phyloP scores from a whole-genome alignment of 2,113 vertebrate species.

The Mus spicilegus region DNA sequence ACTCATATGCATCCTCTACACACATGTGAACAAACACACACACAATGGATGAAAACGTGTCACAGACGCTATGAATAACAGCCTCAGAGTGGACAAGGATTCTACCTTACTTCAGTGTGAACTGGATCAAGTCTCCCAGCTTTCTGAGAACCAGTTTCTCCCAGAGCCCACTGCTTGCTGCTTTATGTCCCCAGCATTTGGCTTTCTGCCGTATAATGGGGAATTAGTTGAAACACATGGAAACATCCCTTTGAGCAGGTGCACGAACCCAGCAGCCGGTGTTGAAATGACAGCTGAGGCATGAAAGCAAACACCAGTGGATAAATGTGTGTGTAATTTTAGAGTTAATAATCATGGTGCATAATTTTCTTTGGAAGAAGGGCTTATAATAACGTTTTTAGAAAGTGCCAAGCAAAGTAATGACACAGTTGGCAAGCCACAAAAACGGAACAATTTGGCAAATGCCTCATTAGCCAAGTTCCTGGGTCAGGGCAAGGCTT shows the following conservation, averaged over 20 bases:
- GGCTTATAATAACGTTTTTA: constrained; percentile 82
- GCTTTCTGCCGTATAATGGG: constrained; percentile 55
- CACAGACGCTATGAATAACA: fast-evolving
- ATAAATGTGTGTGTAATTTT: constrained; percentile 73
- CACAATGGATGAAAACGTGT: background rate
- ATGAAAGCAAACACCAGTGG: constrained; percentile 59
- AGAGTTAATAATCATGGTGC: constrained; percentile 80
- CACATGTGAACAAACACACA: background rate
- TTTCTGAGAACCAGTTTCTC: background rate
- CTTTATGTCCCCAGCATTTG: constrained; percentile 25
- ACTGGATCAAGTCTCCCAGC: fast-evolving
- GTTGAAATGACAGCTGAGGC: constrained; percentile 73
- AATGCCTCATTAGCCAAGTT: constrained; percentile 79
- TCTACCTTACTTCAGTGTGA: fast-evolving
- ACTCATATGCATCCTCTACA: background rate
- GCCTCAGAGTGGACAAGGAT: fast-evolving
- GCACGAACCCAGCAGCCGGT: constrained; percentile 39
- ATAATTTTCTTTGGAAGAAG: constrained; percentile 82
- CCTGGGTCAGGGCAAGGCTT: constrained; percentile 75
- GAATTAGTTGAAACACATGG: constrained; percentile 61
- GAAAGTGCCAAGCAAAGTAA: constrained; percentile 82
- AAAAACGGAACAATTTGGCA: constrained; percentile 81
- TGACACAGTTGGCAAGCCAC: constrained; percentile 80
- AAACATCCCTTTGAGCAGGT: constrained; percentile 75
- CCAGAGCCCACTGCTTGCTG: background rate